These are phyloP conservation scores for Thereva unica DNA, from an alignment of 2,888 invertebrate genomes.

Conservation along the genomic window DNA sequence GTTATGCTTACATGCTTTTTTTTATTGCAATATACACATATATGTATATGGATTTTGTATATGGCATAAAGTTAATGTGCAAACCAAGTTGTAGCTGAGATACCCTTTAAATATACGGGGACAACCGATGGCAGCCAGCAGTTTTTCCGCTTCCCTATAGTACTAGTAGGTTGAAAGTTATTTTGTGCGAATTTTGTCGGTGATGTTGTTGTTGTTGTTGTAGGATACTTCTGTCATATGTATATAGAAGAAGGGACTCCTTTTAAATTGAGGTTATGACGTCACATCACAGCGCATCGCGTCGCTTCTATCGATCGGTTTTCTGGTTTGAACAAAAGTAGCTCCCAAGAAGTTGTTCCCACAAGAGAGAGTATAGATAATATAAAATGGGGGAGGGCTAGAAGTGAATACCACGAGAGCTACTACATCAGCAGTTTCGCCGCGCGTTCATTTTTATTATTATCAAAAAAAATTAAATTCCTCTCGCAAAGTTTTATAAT, in stretches of 20 bases:
- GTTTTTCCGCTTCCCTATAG: no score
- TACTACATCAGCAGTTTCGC: background rate
- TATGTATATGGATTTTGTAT: no score
- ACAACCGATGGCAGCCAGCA: no score
- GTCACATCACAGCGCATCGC: constrained; percentile 32
- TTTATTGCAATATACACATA: no score
- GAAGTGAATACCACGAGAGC: constrained; percentile 8
- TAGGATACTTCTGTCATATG: no score
- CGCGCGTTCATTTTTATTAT: constrained; percentile 7
- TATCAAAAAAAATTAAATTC: constrained; percentile 14
- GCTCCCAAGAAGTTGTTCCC: background rate
- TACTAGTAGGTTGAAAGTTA: no score
- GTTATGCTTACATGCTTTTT: no score
- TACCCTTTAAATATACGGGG: no score
- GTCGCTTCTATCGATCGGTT: constrained; percentile 30
- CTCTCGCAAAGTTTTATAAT: background rate
- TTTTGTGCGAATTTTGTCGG: no score
- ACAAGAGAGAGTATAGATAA: background rate
- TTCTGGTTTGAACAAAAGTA: constrained; percentile 13
- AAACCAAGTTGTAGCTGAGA: no score
- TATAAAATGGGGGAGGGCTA: constrained; percentile 24
- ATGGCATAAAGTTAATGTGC: no score
- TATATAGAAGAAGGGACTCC: background rate
- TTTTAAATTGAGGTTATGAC: constrained; percentile 32
- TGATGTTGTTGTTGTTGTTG: no score